These are phyloP conservation scores for Pelobates cultripes DNA, from an alignment of 2,797 vertebrate species.

Conservation along the genomic window DNA sequence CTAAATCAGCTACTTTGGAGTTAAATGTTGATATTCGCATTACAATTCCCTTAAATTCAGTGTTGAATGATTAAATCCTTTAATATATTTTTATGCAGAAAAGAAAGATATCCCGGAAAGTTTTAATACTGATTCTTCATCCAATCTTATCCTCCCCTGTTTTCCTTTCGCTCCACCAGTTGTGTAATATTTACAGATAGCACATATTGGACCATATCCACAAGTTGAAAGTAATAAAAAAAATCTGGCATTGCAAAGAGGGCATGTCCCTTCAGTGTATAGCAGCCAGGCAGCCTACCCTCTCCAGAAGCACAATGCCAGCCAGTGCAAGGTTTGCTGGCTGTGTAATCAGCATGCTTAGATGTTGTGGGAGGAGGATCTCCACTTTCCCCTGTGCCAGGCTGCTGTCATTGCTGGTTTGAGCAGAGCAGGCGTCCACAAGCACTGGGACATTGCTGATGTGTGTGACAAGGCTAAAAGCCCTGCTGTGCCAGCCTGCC, in stretches of 20 bases:
- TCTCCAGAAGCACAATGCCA: constrained; percentile 55
- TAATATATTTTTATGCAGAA: background rate
- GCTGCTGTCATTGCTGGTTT: background rate
- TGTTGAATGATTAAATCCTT: too few species aligned
- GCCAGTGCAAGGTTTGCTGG: constrained; percentile 61
- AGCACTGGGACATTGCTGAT: background rate
- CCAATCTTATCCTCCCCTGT: background rate
- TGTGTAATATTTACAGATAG: constrained; percentile 40
- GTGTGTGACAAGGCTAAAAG: background rate
- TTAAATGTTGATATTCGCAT: too few species aligned
- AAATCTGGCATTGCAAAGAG: constrained; percentile 9
- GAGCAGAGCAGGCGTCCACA: background rate
- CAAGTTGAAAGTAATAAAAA: constrained; percentile 6
- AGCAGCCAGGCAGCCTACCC: constrained; percentile 39
- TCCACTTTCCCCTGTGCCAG: background rate
- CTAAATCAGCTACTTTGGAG: too few species aligned
- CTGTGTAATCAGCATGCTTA: constrained; percentile 58
- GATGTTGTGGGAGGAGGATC: constrained; percentile 60
- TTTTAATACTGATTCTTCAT: background rate
- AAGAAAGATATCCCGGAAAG: background rate
- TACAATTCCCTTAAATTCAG: too few species aligned
- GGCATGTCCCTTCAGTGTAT: constrained; percentile 33
- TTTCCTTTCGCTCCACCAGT: background rate
- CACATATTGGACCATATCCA: constrained; percentile 37
- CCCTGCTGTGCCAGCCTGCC: background rate